phyloP scores from a whole-genome alignment of 2,113 vertebrate genomes.

The Conger conger region DNA sequence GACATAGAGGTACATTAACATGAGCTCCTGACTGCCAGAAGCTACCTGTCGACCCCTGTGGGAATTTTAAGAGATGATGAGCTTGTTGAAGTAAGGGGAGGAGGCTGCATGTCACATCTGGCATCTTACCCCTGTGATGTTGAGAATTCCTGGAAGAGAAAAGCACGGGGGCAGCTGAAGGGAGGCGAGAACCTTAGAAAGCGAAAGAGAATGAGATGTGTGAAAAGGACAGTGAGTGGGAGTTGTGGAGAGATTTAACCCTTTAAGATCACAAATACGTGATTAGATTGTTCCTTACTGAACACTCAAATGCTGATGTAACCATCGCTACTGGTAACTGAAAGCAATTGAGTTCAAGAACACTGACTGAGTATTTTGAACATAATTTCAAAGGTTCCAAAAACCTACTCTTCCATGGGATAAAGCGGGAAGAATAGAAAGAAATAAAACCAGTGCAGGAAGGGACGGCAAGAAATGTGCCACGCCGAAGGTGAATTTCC shows the following conservation, averaged over 20 bases:
- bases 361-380: no score
- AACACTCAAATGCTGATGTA: no score
- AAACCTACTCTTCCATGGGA: no score
- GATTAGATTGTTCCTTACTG: no score
- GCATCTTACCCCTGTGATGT: not conserved
- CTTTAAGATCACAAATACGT: no score
- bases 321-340: no score
- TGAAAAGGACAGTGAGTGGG: constrained; percentile 1
- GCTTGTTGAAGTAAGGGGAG: not conserved
- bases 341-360: no score
- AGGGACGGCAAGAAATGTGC: not conserved
- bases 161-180: not conserved
- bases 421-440: not conserved
- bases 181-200: not conserved
- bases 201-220: not conserved
- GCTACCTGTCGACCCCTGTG: not conserved
- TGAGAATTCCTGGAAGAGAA: not conserved
- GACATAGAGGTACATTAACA: no score
- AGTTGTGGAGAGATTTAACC: constrained; percentile 3
- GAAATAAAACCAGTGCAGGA: not conserved
- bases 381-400: no score
- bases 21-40: not conserved
- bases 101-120: not conserved
- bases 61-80: not conserved
- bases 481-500: not conserved